Base-by-base conservation (phyloP, 2,797 vertebrate species). In the Anguilla anguilla region DNA sequence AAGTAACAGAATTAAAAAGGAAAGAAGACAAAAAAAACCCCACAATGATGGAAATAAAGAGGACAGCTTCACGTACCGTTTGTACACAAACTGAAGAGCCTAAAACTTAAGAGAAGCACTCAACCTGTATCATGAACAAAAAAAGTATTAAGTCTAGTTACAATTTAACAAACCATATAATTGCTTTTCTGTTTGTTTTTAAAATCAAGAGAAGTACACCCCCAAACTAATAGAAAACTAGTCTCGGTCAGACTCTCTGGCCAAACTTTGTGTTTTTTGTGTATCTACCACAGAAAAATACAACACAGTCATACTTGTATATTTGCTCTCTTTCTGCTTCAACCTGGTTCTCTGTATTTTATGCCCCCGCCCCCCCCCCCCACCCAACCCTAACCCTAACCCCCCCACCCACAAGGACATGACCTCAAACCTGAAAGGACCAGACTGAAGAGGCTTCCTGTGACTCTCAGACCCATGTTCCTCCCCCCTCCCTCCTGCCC, bases 161-260 rank as follows among this genome's bases (percentile, higher is more conserved):
- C 53, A 64, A 61, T 84, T 89, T 89, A 94, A 89, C 84, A 92
- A 85, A 87, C 28, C n/a, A 39, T 77, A 82, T 31, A 89, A 89
- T 49, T 88, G 55, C 88, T 90, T 91, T 87, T 59, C 31, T 61
- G 82, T 57, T 82, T 59, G 89, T 88, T 83, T 89, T 91, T 90
- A 90, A 90, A 92, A 84, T 90, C 61, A 93, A 94, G 89, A 88
- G 3, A 90, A 85, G 91, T 82, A 90, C 91, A 90, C 91, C 91
- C 91, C 90, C 90, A 94, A 95, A 87, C 82, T 92, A 92, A 93
- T 94, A 86, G 93, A 94, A 93, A 88, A 55, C 53, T 85, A 39
- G 86, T 91, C 92, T 85, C 74, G n/a, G 51, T 55, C 72, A 85
- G 28, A 69, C 83, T 85, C 84, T 88, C 84, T 59, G 6, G 43